phyloP scores from a whole-genome alignment of 2,888 invertebrate genomes.

The Punctoribates punctum region DNA sequence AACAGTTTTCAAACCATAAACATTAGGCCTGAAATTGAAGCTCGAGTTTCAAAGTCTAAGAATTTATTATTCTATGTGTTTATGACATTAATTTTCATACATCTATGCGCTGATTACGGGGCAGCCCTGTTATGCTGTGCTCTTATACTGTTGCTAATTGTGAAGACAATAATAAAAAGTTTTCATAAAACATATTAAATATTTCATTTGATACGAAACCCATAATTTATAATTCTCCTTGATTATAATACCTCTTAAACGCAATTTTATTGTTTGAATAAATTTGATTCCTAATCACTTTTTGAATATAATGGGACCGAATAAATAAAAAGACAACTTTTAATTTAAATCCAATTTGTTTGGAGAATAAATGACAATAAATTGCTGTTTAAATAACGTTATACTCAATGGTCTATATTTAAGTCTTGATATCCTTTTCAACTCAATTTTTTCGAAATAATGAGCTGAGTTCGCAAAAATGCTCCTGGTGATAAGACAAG shows the following conservation, averaged over 20 bases:
- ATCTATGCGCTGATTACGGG: too few species aligned
- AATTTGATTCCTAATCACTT: neutral
- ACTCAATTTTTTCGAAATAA: too few species aligned
- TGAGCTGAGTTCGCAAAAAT: too few species aligned
- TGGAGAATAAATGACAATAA: too few species aligned
- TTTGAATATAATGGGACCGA: neutral
- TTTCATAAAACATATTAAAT: neutral
- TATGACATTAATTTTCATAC: neutral
- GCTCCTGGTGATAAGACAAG: too few species aligned
- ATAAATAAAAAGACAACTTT: too few species aligned
- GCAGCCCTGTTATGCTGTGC: too few species aligned
- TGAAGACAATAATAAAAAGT: neutral
- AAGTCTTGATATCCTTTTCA: too few species aligned
- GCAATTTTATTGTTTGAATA: neutral
- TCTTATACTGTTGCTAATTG: constrained; percentile 8
- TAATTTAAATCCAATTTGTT: too few species aligned
- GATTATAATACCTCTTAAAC: neutral
- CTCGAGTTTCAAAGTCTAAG: constrained; percentile 4
- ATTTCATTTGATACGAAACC: neutral
- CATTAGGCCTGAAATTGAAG: neutral
- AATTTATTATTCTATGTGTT: neutral
- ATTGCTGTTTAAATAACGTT: too few species aligned
- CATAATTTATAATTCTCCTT: neutral
- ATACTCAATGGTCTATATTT: too few species aligned
- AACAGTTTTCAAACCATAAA: too few species aligned